Evolutionary conservation across 2,888 invertebrate genomes (phyloP).

Genomic region (Drosophila nr. medialis): DNA sequence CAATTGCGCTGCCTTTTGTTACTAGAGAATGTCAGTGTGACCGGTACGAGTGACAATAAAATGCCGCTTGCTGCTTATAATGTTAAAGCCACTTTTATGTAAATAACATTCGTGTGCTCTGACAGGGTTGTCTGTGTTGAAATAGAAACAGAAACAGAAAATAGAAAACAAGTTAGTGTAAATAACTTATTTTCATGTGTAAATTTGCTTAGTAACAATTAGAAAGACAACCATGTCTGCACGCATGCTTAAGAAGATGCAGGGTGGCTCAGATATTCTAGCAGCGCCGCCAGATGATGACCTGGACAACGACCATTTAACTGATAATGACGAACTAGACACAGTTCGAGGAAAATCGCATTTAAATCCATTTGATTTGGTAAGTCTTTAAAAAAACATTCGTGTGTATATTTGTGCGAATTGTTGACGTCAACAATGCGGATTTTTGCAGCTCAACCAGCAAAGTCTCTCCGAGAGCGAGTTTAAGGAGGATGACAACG

Average conservation of each 20-base stretch:
- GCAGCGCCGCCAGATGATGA: constrained; percentile 84
- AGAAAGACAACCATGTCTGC: constrained; percentile 86
- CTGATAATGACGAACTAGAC: constrained; percentile 86
- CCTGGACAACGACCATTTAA: constrained; percentile 85
- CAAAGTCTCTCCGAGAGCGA: constrained; percentile 89
- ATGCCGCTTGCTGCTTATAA: not conserved
- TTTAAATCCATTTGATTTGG: constrained; percentile 90
- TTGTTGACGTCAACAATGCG: constrained; percentile 7
- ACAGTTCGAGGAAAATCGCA: constrained; percentile 87
- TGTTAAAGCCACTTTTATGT: constrained; percentile 4
- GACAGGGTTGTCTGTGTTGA: constrained; percentile 44
- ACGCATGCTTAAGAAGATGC: constrained; percentile 88
- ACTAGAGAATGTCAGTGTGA: constrained; percentile 18
- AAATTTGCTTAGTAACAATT: constrained; percentile 43
- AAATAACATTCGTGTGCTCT: constrained; percentile 12
- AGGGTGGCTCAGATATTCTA: constrained; percentile 85
- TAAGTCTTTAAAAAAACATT: constrained; percentile 82
- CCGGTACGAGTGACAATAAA: not conserved
- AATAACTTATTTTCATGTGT: constrained; percentile 47
- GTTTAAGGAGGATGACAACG: constrained; percentile 89
- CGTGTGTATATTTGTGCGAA: not conserved
- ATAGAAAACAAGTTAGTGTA: constrained; percentile 37
- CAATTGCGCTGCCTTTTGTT: not conserved
- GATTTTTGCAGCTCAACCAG: constrained; percentile 86
- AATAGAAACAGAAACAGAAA: constrained; percentile 32